phyloP scores from a whole-genome alignment of 1,140 invertebrate genomes.

The Trichonephila clavipes region DNA sequence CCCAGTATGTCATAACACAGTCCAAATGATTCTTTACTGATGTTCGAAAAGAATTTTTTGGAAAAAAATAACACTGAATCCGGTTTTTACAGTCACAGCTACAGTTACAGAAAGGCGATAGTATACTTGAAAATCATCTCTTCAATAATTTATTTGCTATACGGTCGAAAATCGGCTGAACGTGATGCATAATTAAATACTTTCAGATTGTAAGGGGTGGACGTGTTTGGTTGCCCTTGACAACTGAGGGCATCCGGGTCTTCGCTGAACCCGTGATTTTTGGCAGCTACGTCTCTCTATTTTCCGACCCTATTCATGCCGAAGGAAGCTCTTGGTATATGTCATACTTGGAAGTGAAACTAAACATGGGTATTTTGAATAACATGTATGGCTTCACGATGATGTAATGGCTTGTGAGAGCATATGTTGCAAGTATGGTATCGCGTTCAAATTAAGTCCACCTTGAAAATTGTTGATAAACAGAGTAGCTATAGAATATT shows the following conservation, averaged over 20 bases:
- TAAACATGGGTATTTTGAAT: too few species aligned
- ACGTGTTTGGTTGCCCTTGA: neutral
- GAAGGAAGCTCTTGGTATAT: too few species aligned
- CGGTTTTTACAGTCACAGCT: constrained; percentile 1
- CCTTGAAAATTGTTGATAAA: too few species aligned
- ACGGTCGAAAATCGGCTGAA: constrained; percentile 20
- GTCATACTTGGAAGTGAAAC: too few species aligned
- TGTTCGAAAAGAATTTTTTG: neutral
- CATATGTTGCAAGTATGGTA: too few species aligned
- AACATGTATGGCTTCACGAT: too few species aligned
- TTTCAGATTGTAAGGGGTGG: neutral
- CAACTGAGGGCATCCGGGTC: neutral
- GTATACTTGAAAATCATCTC: neutral
- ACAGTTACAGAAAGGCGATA: neutral
- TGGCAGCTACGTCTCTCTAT: neutral
- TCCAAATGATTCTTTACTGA: neutral
- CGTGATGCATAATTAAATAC: constrained; percentile 7
- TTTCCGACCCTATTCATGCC: neutral
- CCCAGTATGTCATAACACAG: neutral
- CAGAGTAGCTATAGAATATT: too few species aligned
- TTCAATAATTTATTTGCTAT: constrained; percentile 48
- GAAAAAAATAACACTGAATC: neutral
- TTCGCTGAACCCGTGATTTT: neutral
- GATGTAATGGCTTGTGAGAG: too few species aligned
- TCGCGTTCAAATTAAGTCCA: too few species aligned